A percentile compares a stretch with the other conserved stretches of the same genome.
These are phyloP conservation scores for Dolichopus griseipennis DNA, from an alignment of 2,888 invertebrate species.

Conservation along the genomic window DNA sequence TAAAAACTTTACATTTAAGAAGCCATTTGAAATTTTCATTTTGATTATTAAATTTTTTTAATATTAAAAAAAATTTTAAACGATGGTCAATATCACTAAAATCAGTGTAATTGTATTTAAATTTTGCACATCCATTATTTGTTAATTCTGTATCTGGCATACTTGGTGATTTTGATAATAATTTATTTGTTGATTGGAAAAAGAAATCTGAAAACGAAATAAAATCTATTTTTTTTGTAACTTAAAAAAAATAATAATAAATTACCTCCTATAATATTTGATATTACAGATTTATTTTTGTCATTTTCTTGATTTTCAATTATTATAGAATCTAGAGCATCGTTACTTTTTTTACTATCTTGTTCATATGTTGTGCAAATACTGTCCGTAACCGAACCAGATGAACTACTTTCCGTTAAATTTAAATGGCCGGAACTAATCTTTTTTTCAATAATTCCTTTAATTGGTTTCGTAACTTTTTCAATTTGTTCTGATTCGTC, in stretches of 20 bases:
- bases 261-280: conserved; percentile 45
- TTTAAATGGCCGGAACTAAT: conserved; percentile 29
- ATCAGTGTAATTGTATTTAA: conserved; percentile 49
- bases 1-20: conserved; percentile 44
- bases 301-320: neutral
- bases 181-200: conserved; percentile 46
- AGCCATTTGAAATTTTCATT: conserved; percentile 49
- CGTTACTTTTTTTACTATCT: conserved; percentile 23
- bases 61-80: conserved; percentile 49
- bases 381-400: conserved; percentile 54
- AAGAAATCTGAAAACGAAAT: conserved; percentile 38
- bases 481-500: neutral
- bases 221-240: neutral
- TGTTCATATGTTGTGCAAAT: conserved; percentile 52
- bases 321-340: neutral
- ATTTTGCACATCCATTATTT: conserved; percentile 28
- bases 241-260: conserved; percentile 15
- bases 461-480: neutral
- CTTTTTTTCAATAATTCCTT: neutral
- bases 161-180: conserved; percentile 40
- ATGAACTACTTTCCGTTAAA: conserved; percentile 54
- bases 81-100: conserved; percentile 51
- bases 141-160: conserved; percentile 24
- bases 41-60: conserved; percentile 48
- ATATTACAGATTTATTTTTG: conserved; percentile 29